phyloP scores from a whole-genome alignment of 1,140 invertebrate genomes.

The Leptinotarsa texana region DNA sequence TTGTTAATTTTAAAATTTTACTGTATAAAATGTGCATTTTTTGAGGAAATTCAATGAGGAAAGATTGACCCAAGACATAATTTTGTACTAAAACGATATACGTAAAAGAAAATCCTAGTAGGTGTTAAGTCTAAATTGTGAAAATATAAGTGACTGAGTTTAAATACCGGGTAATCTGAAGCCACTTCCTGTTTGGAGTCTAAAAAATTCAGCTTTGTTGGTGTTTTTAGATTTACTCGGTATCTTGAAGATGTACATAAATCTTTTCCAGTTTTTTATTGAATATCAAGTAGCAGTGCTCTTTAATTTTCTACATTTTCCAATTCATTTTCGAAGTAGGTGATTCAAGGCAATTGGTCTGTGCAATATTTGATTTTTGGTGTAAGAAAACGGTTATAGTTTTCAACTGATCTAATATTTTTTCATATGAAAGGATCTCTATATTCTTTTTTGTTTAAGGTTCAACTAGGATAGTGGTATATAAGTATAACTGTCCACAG shows the following conservation, averaged over 20 bases:
- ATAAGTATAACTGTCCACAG: conserved; percentile 18
- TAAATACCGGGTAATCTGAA: no score
- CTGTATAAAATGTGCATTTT: no score
- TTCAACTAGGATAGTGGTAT: conserved; percentile 15
- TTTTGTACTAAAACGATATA: conserved; percentile 44
- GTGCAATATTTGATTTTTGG: conserved; percentile 30
- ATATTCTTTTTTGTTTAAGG: conserved; percentile 16
- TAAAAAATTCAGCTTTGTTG: background rate
- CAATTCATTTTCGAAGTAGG: conserved; percentile 13
- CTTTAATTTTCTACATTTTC: conserved; percentile 7
- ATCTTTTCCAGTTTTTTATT: conserved; percentile 10
- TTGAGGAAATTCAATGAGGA: no score
- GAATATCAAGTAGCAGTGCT: conserved; percentile 8
- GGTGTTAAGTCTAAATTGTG: conserved; percentile 28
- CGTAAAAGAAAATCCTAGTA: conserved; percentile 47
- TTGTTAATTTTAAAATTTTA: no score
- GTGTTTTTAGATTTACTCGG: conserved; percentile 25
- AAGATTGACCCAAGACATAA: no score
- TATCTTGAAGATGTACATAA: conserved; percentile 26
- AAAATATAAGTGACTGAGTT: conserved; percentile 26
- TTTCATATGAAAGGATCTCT: conserved; percentile 20
- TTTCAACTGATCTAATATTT: conserved; percentile 16
- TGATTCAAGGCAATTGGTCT: conserved; percentile 25
- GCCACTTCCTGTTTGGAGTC: no score
- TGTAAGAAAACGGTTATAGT: conserved; percentile 2